These are phyloP conservation scores for Steinernema scapterisci DNA, from an alignment of 2,888 invertebrate species.

Conservation along the genomic window DNA sequence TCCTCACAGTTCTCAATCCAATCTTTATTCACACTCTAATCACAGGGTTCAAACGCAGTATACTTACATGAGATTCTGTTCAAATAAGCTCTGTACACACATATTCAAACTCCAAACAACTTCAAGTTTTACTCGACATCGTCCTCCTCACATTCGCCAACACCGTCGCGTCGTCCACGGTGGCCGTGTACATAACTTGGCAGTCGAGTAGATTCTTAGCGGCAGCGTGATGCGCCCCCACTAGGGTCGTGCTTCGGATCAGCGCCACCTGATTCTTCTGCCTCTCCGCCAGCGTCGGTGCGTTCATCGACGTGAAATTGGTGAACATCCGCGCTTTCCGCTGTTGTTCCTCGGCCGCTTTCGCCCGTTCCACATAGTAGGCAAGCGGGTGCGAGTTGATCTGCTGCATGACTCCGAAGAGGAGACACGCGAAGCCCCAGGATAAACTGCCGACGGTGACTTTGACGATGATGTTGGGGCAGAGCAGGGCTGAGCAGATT, in stretches of 20 bases:
- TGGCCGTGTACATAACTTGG: neutral
- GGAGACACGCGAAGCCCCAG: conserved; percentile 19
- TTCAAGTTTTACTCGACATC: conserved; percentile 1
- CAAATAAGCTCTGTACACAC: neutral
- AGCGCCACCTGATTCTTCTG: conserved; percentile 19
- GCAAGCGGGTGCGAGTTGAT: conserved; percentile 3
- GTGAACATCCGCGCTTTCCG: conserved; percentile 20
- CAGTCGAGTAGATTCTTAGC: conserved; percentile 4
- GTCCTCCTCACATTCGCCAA: neutral
- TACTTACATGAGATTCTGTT: conserved; percentile 23
- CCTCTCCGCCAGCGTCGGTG: neutral
- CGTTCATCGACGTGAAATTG: conserved; percentile 28
- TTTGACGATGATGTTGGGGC: conserved; percentile 22
- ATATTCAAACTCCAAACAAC: neutral
- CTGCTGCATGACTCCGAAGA: conserved; percentile 14
- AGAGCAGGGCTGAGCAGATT: conserved; percentile 5
- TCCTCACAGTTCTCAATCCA: neutral
- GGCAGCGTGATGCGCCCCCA: conserved; percentile 18
- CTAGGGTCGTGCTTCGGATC: conserved; percentile 20
- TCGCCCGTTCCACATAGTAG: conserved; percentile 10
- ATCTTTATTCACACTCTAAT: neutral
- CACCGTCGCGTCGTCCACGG: neutral
- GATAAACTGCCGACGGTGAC: neutral
- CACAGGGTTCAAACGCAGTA: neutral
- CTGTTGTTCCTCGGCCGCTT: conserved; percentile 4